Base-by-base conservation (phyloP, 1,140 invertebrate species). In the Drosophila truncata region DNA sequence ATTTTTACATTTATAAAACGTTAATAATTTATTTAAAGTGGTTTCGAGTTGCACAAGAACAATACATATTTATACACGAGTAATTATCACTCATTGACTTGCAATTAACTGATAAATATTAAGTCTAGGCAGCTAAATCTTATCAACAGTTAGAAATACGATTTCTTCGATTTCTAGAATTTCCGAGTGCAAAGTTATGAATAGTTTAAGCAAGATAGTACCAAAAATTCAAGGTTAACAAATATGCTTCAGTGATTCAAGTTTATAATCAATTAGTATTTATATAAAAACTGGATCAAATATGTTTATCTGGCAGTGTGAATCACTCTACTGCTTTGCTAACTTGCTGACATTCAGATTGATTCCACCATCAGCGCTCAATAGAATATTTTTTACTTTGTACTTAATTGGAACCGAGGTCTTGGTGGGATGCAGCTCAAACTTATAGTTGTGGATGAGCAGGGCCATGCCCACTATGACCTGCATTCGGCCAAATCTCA, bases 401-500 rank as follows among this genome's bases (percentile, higher is more conserved):
- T 70, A 66, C 23, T 64, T 82, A 1, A 88, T 27, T 2, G 85
- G 85, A 27, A 84, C 62, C 14, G 62, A 33, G 4, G 85, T 88
- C 59, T 72, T 25, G 3, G 65, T 67, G 0, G 81, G 57, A n/a
- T 79, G 54, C 9, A 76, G 35, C 25, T 55, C 63, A 13, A 93
- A 86, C 58, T 83, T 91, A 16, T 52, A 90, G 27, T 81, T 77
- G 6, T 69, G 70, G 7, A 94, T 66, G 27, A 94, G 73, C 13
- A 86, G 71, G 11, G 92, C 86, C 23, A 94, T 27, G 55, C 94
- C 94, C 13, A 95, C 82, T 84, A 95, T 95, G 6, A 94, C 93
- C 86, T 96, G 94, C 84, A 96, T 92, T n/a, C 94, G 87, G 11
- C 95, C 95, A 74, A 96, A 95, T 50, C 95, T 91, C 73, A 94